phyloP scores from a whole-genome alignment of 2,797 vertebrate species.

The Sebastes matsubarae region DNA sequence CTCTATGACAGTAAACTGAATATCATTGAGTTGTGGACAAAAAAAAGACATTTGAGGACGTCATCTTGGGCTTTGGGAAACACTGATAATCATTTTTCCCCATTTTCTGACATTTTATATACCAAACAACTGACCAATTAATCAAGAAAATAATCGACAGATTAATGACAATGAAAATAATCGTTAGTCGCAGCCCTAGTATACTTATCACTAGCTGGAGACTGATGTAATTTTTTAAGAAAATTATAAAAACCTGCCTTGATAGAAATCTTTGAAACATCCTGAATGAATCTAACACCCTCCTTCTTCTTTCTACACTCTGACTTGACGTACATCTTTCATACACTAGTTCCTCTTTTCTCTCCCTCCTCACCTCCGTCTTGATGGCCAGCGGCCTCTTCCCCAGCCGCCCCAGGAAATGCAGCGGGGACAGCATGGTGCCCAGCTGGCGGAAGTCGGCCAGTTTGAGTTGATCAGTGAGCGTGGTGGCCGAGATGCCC shows the following conservation, averaged over 20 bases:
- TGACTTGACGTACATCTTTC: neutral
- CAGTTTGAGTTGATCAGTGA: slow-evolving; percentile 91
- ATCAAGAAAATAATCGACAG: too few species aligned
- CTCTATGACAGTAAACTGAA: too few species aligned
- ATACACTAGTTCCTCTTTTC: slow-evolving; percentile 24
- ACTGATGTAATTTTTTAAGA: neutral
- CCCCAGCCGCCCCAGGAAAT: slow-evolving; percentile 90
- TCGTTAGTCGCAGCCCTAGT: too few species aligned
- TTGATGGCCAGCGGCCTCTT: slow-evolving; percentile 92
- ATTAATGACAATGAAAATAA: too few species aligned
- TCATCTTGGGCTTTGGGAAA: too few species aligned
- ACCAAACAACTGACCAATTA: too few species aligned
- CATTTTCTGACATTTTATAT: too few species aligned
- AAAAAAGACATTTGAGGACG: too few species aligned
- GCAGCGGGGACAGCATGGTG: slow-evolving; percentile 90
- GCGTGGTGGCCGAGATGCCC: slow-evolving; percentile 89
- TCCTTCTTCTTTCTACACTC: neutral
- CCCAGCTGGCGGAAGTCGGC: slow-evolving; percentile 91
- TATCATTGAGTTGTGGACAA: too few species aligned
- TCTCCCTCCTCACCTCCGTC: slow-evolving; percentile 86
- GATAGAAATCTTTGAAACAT: neutral
- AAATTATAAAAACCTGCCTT: neutral
- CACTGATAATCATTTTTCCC: too few species aligned
- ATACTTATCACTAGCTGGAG: neutral
- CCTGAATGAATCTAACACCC: neutral